Evolutionary conservation across 1,140 invertebrate species (phyloP).

Genomic region (Pectinophora gossypiella): DNA sequence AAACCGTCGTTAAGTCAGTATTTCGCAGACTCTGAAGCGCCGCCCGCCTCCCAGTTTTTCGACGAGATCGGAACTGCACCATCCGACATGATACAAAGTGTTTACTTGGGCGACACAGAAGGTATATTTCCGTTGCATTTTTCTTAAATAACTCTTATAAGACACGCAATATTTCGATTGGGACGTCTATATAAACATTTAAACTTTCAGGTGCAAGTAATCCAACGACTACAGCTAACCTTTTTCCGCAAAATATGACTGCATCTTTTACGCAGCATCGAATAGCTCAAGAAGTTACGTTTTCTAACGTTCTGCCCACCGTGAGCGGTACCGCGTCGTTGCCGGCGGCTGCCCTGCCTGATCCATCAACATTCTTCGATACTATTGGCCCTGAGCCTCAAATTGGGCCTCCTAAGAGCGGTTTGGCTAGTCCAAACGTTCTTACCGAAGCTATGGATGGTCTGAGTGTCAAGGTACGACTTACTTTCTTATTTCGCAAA

Average conservation of each 20-base stretch:
- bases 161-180: background rate
- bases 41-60: conserved; percentile 65
- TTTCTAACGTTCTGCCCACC: conserved; percentile 53
- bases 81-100: conserved; percentile 61
- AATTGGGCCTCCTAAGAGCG: conserved; percentile 34
- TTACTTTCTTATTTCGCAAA: conserved; percentile 7
- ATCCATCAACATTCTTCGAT: conserved; percentile 71
- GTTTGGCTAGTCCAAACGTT: conserved; percentile 29
- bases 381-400: conserved; percentile 61
- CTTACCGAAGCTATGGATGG: conserved; percentile 50
- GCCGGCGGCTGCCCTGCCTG: conserved; percentile 53
- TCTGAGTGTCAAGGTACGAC: conserved; percentile 43
- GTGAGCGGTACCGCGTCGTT: conserved; percentile 47
- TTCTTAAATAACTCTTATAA: background rate
- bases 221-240: conserved; percentile 22
- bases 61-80: conserved; percentile 66
- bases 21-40: conserved; percentile 56
- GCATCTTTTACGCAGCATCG: conserved; percentile 38
- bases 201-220: conserved; percentile 25
- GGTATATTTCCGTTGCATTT: conserved; percentile 20
- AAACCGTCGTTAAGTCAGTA: conserved; percentile 68
- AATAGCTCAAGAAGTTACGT: conserved; percentile 38
- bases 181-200: background rate
- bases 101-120: conserved; percentile 56
- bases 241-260: conserved; percentile 36